Evolutionary conservation across 1,140 invertebrate genomes (phyloP), one percentile per base, ranked within the genome.

Genomic region (Lepidurus arcticus): DNA sequence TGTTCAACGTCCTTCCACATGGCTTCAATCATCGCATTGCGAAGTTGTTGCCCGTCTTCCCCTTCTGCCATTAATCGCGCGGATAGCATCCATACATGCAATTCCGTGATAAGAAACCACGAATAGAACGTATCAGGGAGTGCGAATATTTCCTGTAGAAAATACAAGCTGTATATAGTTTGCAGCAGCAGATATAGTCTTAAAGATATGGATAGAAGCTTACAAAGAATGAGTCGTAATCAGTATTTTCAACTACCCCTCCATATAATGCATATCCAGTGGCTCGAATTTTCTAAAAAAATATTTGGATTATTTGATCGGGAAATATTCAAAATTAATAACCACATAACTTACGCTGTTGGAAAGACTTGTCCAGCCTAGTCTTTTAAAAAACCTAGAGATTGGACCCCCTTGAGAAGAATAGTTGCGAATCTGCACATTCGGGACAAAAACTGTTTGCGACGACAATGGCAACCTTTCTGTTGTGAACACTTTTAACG

Each of bases 61-160:
- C 87, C 87, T 85, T 94, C 92, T 42, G 90, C 89, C 92, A 94
- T 94, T 7, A 90, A 88, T 73, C 93, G 87, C 16, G 90, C 88
- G 83, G 91, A 85, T 9, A 94, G 81, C 86, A 95, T 89, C 94
- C 94, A 96, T 1, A 95, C 88, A 84, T 96, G 93, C 21, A 95
- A 84, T 84, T 95, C 93, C 2, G 92, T 93, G 3, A 95, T 85
- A 2, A 90, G 83, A 84, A 94, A 95, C 93, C 93, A 95, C 1
- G 93, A 93, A 81, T 88, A 88, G 83, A 93, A 93, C 44, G 92
- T 93, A 81, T 95, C 93, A 26, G 89, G 87, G 83, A 95, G 84
- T 73, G 91, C 85, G 78, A 91, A 90, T 82, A 89, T 88, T 87
- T 86, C 81, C 86, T 91, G 89, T 13, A 24, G 79, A 42, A 44